These are phyloP conservation scores for Agrochola circellaris DNA, from an alignment of 2,888 invertebrate species.

Conservation along the genomic window DNA sequence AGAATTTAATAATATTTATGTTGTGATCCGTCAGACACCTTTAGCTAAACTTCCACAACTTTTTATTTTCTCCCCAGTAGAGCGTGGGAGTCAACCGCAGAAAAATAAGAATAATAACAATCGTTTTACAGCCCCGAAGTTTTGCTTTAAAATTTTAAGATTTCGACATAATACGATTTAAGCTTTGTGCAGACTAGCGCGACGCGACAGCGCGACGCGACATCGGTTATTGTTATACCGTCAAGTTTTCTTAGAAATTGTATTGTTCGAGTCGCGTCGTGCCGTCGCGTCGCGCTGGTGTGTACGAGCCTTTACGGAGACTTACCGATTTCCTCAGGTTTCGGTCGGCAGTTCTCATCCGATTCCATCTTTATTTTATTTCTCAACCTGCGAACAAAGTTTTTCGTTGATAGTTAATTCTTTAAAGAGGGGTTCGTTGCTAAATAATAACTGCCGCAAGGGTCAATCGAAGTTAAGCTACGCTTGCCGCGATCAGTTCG, in stretches of 20 bases:
- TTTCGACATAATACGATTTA: slow-evolving; percentile 14
- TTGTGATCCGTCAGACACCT: not conserved
- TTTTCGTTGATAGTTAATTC: slow-evolving; percentile 32
- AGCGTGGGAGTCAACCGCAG: too few species aligned
- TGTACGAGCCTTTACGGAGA: too few species aligned
- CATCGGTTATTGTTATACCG: too few species aligned
- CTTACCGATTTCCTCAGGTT: slow-evolving; percentile 82
- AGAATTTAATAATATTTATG: not conserved
- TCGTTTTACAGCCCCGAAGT: not conserved
- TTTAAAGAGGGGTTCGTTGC: not conserved
- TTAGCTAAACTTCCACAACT: not conserved
- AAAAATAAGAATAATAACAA: slow-evolving; percentile 5
- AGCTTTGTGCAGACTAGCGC: too few species aligned
- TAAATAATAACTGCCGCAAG: too few species aligned
- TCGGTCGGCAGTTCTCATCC: slow-evolving; percentile 80
- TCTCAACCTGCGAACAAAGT: slow-evolving; percentile 81
- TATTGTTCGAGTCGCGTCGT: too few species aligned
- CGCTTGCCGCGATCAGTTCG: not conserved
- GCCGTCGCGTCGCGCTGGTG: too few species aligned
- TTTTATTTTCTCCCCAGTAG: not conserved
- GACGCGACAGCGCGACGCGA: too few species aligned
- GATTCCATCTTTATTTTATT: slow-evolving; percentile 81
- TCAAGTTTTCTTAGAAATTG: too few species aligned
- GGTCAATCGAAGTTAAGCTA: not conserved
- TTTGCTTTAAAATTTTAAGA: not conserved